These are phyloP conservation scores for Sphaerophoria rueppellii DNA, from an alignment of 2,888 invertebrate species.

Conservation along the genomic window DNA sequence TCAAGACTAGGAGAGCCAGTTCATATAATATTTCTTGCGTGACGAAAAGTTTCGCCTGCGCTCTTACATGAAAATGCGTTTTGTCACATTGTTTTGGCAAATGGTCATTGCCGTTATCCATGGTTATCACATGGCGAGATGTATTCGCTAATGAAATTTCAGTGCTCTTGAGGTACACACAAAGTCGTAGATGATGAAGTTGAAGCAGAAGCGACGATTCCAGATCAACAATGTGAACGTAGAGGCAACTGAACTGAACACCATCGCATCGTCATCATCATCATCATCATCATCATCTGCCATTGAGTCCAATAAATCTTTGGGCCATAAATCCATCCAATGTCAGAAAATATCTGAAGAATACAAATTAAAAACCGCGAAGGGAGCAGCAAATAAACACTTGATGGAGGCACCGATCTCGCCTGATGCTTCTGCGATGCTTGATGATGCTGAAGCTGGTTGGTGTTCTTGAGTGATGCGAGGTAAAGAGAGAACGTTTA, in stretches of 20 bases:
- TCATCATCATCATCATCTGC: constrained; percentile 66
- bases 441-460: constrained; percentile 8
- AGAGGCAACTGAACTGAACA: constrained; percentile 24
- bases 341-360: constrained; percentile 73
- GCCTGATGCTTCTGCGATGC: constrained; percentile 20
- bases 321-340: constrained; percentile 72
- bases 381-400: constrained; percentile 69
- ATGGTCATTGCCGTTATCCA: constrained; percentile 35
- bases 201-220: constrained; percentile 24
- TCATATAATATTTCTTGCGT: constrained; percentile 20
- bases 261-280: constrained; percentile 13
- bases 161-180: constrained; percentile 12
- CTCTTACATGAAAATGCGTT: constrained; percentile 60
- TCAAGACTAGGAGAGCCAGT: background rate
- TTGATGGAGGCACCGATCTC: constrained; percentile 62
- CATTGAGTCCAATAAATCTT: constrained; percentile 73
- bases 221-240: constrained; percentile 50
- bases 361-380: constrained; percentile 70
- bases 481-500: background rate
- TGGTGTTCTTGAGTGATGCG: background rate
- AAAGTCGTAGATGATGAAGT: background rate
- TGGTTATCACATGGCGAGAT: constrained; percentile 59
- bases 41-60: constrained; percentile 38
- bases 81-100: constrained; percentile 61
- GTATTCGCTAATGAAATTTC: constrained; percentile 42